Conservation (phyloP, 1,140 invertebrate genomes). For the Agrypnia vestita region DNA sequence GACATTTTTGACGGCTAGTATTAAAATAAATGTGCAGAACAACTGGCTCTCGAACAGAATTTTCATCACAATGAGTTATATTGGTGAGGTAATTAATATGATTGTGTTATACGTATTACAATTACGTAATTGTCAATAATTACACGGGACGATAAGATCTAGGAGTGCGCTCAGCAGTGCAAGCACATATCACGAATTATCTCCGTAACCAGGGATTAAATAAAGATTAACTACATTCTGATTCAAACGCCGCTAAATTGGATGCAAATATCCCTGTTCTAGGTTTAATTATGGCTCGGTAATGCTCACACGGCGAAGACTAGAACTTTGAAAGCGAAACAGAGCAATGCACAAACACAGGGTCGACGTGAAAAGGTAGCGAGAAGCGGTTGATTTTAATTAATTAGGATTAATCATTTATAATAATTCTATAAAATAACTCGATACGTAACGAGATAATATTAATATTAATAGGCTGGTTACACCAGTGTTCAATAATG, state of each 20-base stretch:
- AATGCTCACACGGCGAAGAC: slow-evolving; percentile 9
- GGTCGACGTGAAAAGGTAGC: too few relatives aligned
- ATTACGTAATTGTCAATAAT: slow-evolving; percentile 26
- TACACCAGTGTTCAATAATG: too few relatives aligned
- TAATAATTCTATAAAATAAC: too few relatives aligned
- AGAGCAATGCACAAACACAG: not conserved
- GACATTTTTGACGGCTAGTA: too few relatives aligned
- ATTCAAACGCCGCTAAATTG: slow-evolving; percentile 38
- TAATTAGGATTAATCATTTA: too few relatives aligned
- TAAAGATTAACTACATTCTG: slow-evolving; percentile 36
- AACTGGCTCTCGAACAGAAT: too few relatives aligned
- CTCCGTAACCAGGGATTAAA: slow-evolving; percentile 15
- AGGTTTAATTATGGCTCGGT: slow-evolving; percentile 33
- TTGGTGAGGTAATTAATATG: not conserved
- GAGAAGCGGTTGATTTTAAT: too few relatives aligned
- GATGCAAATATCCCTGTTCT: slow-evolving; percentile 22
- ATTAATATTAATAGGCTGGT: too few relatives aligned
- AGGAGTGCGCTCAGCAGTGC: not conserved
- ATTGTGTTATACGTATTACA: not conserved
- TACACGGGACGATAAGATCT: not conserved
- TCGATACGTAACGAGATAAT: too few relatives aligned
- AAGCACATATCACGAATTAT: slow-evolving; percentile 33
- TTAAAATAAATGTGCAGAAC: too few relatives aligned
- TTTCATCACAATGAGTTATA: too few relatives aligned
- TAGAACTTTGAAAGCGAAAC: not conserved